A percentile compares a stretch with the other conserved stretches of the same genome.
These are phyloP conservation scores for Fringilla coelebs DNA, from an alignment of 2,797 vertebrate genomes.

Conservation along the genomic window DNA sequence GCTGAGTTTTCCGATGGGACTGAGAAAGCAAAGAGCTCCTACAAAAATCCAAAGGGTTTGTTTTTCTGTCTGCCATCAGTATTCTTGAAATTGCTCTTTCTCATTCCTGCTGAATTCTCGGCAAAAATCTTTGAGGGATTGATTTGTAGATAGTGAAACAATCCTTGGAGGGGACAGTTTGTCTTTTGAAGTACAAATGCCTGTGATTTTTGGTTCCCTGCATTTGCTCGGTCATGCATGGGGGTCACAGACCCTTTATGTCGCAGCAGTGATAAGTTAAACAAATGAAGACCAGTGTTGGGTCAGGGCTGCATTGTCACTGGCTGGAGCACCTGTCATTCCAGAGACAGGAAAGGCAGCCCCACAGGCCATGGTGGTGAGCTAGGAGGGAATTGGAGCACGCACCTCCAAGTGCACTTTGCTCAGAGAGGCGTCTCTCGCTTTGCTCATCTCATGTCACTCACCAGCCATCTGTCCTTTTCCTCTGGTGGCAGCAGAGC, in stretches of 20 bases:
- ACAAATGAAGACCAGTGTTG: background rate
- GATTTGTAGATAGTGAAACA: background rate
- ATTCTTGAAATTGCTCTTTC: background rate
- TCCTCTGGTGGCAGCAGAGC: background rate
- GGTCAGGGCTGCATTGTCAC: background rate
- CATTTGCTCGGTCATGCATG: no score
- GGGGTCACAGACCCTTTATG: background rate
- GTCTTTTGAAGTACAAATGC: background rate
- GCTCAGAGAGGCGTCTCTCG: background rate
- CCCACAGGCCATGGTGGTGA: background rate
- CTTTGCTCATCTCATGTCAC: background rate
- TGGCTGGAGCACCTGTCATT: background rate
- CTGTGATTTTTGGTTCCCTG: background rate
- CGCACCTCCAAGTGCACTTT: background rate
- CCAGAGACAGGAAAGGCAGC: background rate
- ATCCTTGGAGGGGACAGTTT: background rate
- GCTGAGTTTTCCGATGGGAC: background rate
- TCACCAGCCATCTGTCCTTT: background rate
- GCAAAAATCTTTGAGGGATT: background rate
- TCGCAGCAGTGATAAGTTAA: background rate
- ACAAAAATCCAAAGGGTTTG: background rate
- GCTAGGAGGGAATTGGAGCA: background rate
- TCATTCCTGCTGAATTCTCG: background rate
- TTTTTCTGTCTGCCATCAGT: background rate
- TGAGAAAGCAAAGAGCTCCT: background rate